These are phyloP conservation scores for Allobates femoralis DNA, from an alignment of 2,797 vertebrate species.

Conservation along the genomic window DNA sequence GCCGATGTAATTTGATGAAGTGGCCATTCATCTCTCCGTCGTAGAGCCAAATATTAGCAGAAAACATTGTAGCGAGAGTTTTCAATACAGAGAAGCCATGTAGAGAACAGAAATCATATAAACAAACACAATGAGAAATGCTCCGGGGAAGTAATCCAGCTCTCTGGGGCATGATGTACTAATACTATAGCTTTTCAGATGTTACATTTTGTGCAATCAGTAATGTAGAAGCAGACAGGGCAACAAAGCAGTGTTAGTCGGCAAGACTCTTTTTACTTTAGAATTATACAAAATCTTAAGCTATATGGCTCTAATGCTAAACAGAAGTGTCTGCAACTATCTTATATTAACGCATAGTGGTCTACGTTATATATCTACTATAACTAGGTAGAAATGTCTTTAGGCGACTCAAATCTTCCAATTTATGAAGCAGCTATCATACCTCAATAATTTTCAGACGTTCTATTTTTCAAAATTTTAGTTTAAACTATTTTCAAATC, in stretches of 20 bases:
- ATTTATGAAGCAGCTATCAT: not conserved
- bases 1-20: conserved; percentile 26
- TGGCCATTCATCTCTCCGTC: conserved; percentile 35
- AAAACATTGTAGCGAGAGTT: conserved; percentile 9
- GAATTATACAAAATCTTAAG: not conserved
- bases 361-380: not conserved
- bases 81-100: conserved; percentile 10
- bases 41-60: conserved; percentile 17
- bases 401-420: not conserved
- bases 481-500: not conserved
- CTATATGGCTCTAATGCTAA: not conserved
- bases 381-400: not conserved
- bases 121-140: conserved; percentile 41
- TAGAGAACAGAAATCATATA: conserved; percentile 31
- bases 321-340: not conserved
- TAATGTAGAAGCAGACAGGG: not conserved
- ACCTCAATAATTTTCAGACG: not conserved
- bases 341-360: not conserved
- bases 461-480: not conserved
- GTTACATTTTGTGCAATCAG: not conserved
- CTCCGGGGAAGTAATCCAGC: not conserved
- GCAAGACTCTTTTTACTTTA: conserved; percentile 16
- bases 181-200: conserved; percentile 32
- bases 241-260: not conserved
- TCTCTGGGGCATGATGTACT: conserved; percentile 6